These are phyloP conservation scores for Ornithorhynchus anatinus DNA, from an alignment of 2,113 vertebrate species.

Conservation along the genomic window DNA sequence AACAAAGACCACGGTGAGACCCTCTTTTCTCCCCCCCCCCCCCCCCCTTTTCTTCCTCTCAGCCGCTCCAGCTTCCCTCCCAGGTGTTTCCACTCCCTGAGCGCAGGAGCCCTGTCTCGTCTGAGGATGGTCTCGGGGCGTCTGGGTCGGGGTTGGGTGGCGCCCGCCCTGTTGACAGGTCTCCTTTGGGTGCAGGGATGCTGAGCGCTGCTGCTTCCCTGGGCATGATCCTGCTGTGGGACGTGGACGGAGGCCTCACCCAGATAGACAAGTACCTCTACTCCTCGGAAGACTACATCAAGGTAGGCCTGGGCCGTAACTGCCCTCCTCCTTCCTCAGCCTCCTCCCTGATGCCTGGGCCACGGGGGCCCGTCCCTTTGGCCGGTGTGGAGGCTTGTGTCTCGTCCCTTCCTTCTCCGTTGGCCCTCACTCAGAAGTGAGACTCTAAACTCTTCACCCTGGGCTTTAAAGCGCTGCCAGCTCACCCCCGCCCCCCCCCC, in stretches of 20 bases:
- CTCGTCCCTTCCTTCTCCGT: too few relatives aligned
- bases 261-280: constrained; percentile 99
- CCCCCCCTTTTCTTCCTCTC: background rate
- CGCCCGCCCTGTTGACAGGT: background rate
- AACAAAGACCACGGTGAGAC: constrained; percentile 95
- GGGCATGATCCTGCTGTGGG: constrained; percentile 96
- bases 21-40: background rate
- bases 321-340: background rate
- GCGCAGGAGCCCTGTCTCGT: too few relatives aligned
- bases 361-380: background rate
- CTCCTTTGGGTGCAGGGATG: constrained; percentile 82
- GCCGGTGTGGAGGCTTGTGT: too few relatives aligned
- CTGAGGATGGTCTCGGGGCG: too few relatives aligned
- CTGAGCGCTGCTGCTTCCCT: constrained; percentile 95
- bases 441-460: too few relatives aligned
- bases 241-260: constrained; percentile 94
- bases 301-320: constrained; percentile 73
- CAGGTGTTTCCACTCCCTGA: too few relatives aligned
- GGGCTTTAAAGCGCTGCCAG: too few relatives aligned
- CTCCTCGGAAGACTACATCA: constrained; percentile 98
- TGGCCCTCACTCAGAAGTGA: too few relatives aligned
- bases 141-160: too few relatives aligned
- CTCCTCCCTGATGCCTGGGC: background rate
- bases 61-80: background rate
- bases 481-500: too few relatives aligned